Base-by-base conservation (phyloP, 2,888 invertebrate genomes). In the Phortica okadai region DNA sequence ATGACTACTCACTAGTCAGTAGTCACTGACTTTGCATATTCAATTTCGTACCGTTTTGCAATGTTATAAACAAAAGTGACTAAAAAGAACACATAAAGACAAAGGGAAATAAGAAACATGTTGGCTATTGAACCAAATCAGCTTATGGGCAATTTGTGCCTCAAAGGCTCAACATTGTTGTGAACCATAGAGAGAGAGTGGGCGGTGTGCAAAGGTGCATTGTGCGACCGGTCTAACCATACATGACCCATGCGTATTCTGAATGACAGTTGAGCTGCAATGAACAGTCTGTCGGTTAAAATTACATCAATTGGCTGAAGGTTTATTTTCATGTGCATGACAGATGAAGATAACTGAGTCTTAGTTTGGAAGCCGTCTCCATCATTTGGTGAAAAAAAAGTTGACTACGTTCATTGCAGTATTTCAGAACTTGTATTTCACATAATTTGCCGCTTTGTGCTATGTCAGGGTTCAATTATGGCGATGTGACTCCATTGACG, bases 241-340 rank as follows among this genome's bases (percentile, higher is more conserved):
- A 21, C 21, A 21, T 1, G 21, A 21, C 21, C 21, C 21, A 21
- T 21, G 21, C 21, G 2, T 41, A 50, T 41, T 77, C 54, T 45
- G 16, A 62, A 56, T 21, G 56, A 66, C 41, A 41, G 44, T 10
- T 14, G 78, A 77, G 76, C 76, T 77, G 78, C 76, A 69, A 74
- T 74, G 66, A 21, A 21, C 21, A 21, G 21, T 21, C 21, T 1
- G 74, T 75, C 50, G 82, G 82, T 75, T 82, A 78, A 80, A 80
- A 74, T 77, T 80, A 80, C 77, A 80, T 74, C 76, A 76, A 75
- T 78, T 74, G 79, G 81, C 80, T 77, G 73, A 72, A 41, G 81
- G 82, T 59, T 58, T n/a, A 16, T 25, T 25, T 16, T 21, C 41
- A 16, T 25, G 69, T 44, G 41, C 41, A 2, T 21, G 1, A 21